phyloP scores from a whole-genome alignment of 2,888 invertebrate species.

The Tachina grossa region DNA sequence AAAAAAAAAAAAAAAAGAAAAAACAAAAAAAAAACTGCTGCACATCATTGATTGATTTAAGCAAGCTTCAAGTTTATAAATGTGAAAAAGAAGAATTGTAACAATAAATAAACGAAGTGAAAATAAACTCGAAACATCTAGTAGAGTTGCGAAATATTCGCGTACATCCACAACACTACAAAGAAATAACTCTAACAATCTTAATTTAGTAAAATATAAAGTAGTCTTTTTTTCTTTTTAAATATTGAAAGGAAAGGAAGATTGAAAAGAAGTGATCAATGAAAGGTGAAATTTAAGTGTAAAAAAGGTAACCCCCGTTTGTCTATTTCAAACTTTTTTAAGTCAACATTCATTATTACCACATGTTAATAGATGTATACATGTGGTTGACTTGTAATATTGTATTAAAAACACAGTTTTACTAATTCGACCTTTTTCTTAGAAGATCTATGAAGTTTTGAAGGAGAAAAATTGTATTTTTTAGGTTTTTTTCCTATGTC shows the following conservation, averaged over 20 bases:
- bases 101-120: neutral
- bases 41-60: constrained; percentile 12
- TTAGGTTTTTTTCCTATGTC: no score
- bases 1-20: neutral
- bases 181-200: neutral
- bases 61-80: constrained; percentile 8
- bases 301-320: constrained; percentile 22
- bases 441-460: no score
- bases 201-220: neutral
- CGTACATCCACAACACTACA: neutral
- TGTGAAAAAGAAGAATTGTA: neutral
- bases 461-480: no score
- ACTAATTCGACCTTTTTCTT: no score
- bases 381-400: no score
- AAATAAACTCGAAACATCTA: constrained; percentile 1
- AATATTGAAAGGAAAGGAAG: neutral
- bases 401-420: no score
- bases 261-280: neutral
- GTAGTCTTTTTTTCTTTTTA: neutral
- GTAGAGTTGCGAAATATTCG: neutral
- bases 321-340: neutral
- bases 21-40: constrained; percentile 18
- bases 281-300: constrained; percentile 49
- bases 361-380: neutral
- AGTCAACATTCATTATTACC: neutral